These are phyloP conservation scores for Carassius auratus DNA, from an alignment of 2,113 vertebrate species.

Conservation along the genomic window DNA sequence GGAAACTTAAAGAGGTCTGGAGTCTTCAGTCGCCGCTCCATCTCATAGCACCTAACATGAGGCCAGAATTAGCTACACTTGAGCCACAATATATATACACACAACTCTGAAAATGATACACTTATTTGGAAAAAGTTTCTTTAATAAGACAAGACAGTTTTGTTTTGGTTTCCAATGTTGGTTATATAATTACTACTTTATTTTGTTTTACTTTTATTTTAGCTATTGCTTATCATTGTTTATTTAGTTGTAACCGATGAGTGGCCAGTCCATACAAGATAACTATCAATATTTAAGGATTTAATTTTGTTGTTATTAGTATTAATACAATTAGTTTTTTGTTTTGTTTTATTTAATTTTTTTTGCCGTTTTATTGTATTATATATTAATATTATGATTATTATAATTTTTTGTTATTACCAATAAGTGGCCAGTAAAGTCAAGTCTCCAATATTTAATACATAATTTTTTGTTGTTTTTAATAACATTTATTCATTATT, in stretches of 20 bases:
- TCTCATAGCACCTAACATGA: conserved; percentile 92
- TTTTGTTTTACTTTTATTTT: not conserved
- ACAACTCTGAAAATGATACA: not conserved
- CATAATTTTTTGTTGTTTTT: not conserved
- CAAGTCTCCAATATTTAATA: not conserved
- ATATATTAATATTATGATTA: too few relatives aligned
- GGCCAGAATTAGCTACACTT: not conserved
- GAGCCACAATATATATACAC: not conserved
- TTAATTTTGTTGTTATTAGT: not conserved
- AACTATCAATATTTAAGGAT: not conserved
- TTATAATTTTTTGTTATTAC: too few relatives aligned
- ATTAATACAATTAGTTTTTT: too few relatives aligned
- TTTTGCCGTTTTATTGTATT: too few relatives aligned
- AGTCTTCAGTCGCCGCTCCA: conserved; percentile 98
- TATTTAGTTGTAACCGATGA: too few relatives aligned
- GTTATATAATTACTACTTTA: not conserved
- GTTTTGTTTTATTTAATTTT: too few relatives aligned
- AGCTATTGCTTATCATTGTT: not conserved
- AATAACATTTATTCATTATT: not conserved
- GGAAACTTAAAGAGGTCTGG: conserved; percentile 99
- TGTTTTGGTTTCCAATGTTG: not conserved
- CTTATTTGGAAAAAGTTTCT: not conserved
- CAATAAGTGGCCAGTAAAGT: not conserved
- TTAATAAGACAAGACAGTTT: not conserved
- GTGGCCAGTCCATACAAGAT: too few relatives aligned